A percentile compares a stretch with the other conserved stretches of the same genome.
These are phyloP conservation scores for Leptinotarsa peninsularis DNA, from an alignment of 2,888 invertebrate genomes.

Conservation along the genomic window DNA sequence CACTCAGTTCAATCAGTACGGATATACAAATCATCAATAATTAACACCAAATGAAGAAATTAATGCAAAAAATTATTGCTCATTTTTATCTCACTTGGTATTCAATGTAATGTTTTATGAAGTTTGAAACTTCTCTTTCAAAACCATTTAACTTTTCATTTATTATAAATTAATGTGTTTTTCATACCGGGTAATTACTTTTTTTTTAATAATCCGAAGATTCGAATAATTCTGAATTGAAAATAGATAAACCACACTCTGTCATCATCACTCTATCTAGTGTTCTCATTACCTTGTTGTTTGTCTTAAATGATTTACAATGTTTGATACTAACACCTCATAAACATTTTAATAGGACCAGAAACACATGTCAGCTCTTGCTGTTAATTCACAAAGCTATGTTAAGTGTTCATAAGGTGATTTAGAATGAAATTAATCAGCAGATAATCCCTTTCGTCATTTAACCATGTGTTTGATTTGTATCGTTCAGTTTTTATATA, in stretches of 20 bases:
- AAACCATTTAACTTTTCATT: no score
- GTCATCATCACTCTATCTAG: neutral
- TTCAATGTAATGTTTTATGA: no score
- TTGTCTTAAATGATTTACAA: conserved; percentile 1
- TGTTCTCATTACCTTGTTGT: conserved; percentile 7
- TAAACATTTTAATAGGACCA: conserved; percentile 14
- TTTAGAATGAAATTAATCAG: conserved; percentile 4
- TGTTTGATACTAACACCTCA: conserved; percentile 9
- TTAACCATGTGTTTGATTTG: neutral
- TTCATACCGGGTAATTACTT: neutral
- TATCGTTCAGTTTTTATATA: neutral
- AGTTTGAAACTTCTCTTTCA: no score
- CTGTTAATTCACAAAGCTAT: conserved; percentile 22
- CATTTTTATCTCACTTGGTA: no score
- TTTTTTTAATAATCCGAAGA: neutral
- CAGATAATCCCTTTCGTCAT: neutral
- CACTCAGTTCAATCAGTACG: no score
- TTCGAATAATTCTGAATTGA: neutral
- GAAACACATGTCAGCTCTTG: conserved; percentile 23
- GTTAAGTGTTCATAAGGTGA: conserved; percentile 25
- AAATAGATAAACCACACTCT: neutral
- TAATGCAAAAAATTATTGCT: no score
- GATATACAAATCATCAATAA: no score
- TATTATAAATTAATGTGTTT: no score
- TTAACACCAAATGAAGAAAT: no score